Evolutionary conservation across 1,140 invertebrate species (phyloP), one percentile per base, ranked within the genome.

Genomic region (Sminthurinus signatus): DNA sequence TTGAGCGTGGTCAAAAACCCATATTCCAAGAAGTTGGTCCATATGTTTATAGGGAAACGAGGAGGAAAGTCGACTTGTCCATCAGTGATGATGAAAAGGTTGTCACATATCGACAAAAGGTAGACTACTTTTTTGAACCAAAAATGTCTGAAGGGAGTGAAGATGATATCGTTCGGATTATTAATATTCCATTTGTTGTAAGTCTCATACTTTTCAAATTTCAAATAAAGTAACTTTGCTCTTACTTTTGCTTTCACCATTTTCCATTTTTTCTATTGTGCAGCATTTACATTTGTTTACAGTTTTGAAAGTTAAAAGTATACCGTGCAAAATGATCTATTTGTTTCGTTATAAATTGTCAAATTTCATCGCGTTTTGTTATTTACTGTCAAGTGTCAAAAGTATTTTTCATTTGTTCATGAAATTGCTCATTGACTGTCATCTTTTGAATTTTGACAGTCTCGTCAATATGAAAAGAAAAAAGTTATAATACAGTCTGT

Each of bases 101-200:
- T 44, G 52, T 68, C 3, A 15, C 31, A 3, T 68, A 61, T 31
- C 25, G 43, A 23, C 62, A 60, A 23, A 17, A 23, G 14, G 43
- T 43, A 39, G 28, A n/a, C 2, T 68, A 50, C 54, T 55, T 29
- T 17, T 68, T 64, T 36, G n/a, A 50, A 28, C 21, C 10, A 19
- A 54, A 62, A 3, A 25, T 61, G 32, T 69, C 67, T 27, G 51
- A 12, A 15, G 54, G 62, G 1, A n/a, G 15, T 19, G 58, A 64
- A 36, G 46, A 64, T 27, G 67, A 69, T 48, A 17, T 62, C n/a
- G 32, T 69, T 3, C 64, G 39, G 2, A 58, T 63, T 29, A 52
- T 69, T 23, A 69, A 69, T 36, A 64, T 69, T 46, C 67, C 67
- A 17, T 62, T 65, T 32, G 67, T 59, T 14, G 67, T 69, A 62